These are phyloP conservation scores for Pararge aegeria DNA, from an alignment of 1,140 invertebrate species.

Conservation along the genomic window DNA sequence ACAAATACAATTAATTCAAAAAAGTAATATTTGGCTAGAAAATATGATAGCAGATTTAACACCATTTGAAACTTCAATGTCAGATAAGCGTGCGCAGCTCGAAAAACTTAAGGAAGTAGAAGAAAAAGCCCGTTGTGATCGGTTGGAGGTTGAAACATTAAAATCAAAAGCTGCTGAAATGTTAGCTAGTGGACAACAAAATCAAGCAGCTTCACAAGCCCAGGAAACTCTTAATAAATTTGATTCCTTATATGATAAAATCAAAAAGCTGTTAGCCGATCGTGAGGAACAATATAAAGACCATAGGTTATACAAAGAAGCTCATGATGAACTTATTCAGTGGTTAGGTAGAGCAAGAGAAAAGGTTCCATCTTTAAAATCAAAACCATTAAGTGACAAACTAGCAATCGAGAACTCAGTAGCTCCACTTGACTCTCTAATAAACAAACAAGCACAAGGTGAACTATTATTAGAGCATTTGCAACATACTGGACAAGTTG, in stretches of 20 bases:
- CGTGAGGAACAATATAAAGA: slow-evolving; percentile 93
- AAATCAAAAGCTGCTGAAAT: slow-evolving; percentile 94
- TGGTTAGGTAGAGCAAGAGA: slow-evolving; percentile 93
- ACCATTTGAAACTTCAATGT: slow-evolving; percentile 88
- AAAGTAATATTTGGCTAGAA: slow-evolving; percentile 90
- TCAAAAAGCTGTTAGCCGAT: slow-evolving; percentile 87
- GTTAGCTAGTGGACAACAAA: slow-evolving; percentile 90
- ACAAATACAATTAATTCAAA: slow-evolving; percentile 91
- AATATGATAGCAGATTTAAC: slow-evolving; percentile 85
- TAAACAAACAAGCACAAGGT: slow-evolving; percentile 95
- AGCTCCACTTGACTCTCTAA: slow-evolving; percentile 89
- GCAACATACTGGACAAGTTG: slow-evolving; percentile 91
- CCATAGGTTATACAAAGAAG: slow-evolving; percentile 93
- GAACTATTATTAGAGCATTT: slow-evolving; percentile 92
- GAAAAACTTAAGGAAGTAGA: slow-evolving; percentile 92
- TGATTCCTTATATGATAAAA: slow-evolving; percentile 85
- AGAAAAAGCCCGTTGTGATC: slow-evolving; percentile 94
- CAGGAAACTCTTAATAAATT: slow-evolving; percentile 91
- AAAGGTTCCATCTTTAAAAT: slow-evolving; percentile 92
- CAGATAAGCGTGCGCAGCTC: slow-evolving; percentile 91
- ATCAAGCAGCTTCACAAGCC: slow-evolving; percentile 89
- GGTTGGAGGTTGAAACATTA: slow-evolving; percentile 94
- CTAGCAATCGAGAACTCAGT: slow-evolving; percentile 93
- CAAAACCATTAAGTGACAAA: slow-evolving; percentile 91
- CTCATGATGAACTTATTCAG: slow-evolving; percentile 91